Conservation (phyloP, 2,888 invertebrate species). For the Tachina grossa region DNA sequence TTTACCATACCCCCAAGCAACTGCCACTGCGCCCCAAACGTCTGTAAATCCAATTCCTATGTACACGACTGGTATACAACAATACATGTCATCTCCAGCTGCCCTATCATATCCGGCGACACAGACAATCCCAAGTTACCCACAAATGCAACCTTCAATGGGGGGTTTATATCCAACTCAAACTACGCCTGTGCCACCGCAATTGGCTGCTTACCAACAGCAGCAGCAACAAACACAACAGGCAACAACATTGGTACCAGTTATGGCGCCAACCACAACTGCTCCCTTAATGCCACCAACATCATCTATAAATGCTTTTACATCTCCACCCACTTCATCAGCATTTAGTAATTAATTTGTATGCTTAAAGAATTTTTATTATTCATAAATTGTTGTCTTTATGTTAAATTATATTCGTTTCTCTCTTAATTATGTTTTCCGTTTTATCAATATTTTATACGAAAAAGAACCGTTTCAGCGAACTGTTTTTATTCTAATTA, state of each 20-base stretch:
- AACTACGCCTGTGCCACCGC: constrained; percentile 78
- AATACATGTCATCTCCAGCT: constrained; percentile 79
- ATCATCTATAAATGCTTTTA: constrained; percentile 40
- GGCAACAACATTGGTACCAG: constrained; percentile 39
- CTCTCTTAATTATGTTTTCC: neutral
- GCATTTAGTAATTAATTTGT: constrained; percentile 72
- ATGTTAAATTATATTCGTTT: neutral
- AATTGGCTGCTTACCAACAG: constrained; percentile 74
- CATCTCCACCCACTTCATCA: constrained; percentile 70
- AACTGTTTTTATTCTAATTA: neutral
- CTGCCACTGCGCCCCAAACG: constrained; percentile 66
- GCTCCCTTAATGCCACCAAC: constrained; percentile 33
- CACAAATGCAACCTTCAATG: constrained; percentile 81
- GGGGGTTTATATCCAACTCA: constrained; percentile 78
- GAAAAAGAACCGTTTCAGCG: neutral
- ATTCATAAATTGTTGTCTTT: constrained; percentile 35
- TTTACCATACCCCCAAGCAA: constrained; percentile 78
- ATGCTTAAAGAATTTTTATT: constrained; percentile 14
- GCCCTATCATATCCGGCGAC: constrained; percentile 78
- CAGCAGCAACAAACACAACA: constrained; percentile 45
- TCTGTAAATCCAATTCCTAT: constrained; percentile 75
- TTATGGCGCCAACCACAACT: constrained; percentile 53
- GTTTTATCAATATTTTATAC: neutral
- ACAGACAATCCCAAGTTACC: constrained; percentile 82
- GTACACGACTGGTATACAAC: constrained; percentile 77